These are phyloP conservation scores for Mercenaria mercenaria DNA, from an alignment of 1,140 invertebrate genomes.

Conservation along the genomic window DNA sequence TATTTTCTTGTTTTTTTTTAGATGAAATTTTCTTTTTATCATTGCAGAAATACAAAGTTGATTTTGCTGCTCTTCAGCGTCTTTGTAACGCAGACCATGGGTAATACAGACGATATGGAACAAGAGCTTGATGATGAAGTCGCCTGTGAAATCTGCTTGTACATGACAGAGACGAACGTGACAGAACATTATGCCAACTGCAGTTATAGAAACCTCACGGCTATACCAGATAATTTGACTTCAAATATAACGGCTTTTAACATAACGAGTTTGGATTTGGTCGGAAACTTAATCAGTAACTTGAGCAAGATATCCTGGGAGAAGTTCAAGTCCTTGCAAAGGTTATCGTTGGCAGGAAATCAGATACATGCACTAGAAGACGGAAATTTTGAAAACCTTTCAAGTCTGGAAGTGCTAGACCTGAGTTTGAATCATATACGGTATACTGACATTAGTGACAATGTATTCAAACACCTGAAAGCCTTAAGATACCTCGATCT, in stretches of 20 bases:
- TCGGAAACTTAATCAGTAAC: neutral
- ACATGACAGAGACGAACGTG: neutral
- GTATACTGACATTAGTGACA: neutral
- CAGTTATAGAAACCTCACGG: neutral
- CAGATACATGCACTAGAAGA: neutral
- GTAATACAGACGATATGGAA: neutral
- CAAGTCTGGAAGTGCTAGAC: neutral
- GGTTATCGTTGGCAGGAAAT: neutral
- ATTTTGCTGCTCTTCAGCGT: neutral
- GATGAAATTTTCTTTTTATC: no score
- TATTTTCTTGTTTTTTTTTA: no score
- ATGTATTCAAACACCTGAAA: neutral
- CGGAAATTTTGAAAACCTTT: neutral
- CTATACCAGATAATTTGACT: neutral
- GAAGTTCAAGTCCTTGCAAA: neutral
- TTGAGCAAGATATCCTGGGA: neutral
- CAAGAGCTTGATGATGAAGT: neutral
- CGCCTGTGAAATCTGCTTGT: neutral
- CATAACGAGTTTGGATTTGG: neutral
- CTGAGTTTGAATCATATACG: slow-evolving; percentile 11
- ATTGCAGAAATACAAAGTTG: neutral
- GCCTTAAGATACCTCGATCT: neutral
- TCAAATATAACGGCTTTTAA: no score
- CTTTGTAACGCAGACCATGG: neutral
- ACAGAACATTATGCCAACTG: neutral